Base-by-base conservation (phyloP, 2,113 vertebrate genomes). In the Pholis gunnellus region DNA sequence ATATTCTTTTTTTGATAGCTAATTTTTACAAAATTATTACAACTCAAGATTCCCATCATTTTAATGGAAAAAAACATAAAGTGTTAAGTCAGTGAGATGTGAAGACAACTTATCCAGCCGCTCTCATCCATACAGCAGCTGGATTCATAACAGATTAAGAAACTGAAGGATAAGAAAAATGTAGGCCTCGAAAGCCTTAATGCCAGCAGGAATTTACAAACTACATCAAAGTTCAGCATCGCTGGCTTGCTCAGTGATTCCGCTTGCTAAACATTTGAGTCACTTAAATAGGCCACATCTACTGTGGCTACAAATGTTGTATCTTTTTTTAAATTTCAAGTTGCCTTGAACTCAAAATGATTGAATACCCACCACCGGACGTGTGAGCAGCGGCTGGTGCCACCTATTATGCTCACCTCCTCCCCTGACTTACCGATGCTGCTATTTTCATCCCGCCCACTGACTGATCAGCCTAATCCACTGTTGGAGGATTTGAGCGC, bases 401-500 rank as follows among this genome's bases (percentile, higher is more conserved):
- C 88, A 87, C 60, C 79, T 63, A 50, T 68, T 34, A 78, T 9
- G 42, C 74, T 77, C 66, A 83, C 60, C 82, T 82, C 70, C 82
- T 76, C 68, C 64, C 54, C 68, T 14, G 70, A 79, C 10, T 83
- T 65, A 73, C 50, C 72, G 46, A 36, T 34, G 76, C 73, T 78
- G 79, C 83, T 77, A 81, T 90, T 90, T 92, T 60, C 87, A 88
- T 88, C 90, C 82, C 93, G 90, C 89, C 85, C 86, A 88, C 89
- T 57, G 88, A 87, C 89, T 66, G 88, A 90, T 92, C 89, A 91
- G 71, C 66, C 87, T 92, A 92, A 94, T 91, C 89, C 91, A 84
- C 85, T 63, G 86, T 77, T 76, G 84, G 84, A 90, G 88, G 89
- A 94, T 93, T 93, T 93, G 88, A 76, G 76, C 66, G 14, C 82